These are phyloP conservation scores for Thymelicus acteon DNA, from an alignment of 2,888 invertebrate genomes.

Conservation along the genomic window DNA sequence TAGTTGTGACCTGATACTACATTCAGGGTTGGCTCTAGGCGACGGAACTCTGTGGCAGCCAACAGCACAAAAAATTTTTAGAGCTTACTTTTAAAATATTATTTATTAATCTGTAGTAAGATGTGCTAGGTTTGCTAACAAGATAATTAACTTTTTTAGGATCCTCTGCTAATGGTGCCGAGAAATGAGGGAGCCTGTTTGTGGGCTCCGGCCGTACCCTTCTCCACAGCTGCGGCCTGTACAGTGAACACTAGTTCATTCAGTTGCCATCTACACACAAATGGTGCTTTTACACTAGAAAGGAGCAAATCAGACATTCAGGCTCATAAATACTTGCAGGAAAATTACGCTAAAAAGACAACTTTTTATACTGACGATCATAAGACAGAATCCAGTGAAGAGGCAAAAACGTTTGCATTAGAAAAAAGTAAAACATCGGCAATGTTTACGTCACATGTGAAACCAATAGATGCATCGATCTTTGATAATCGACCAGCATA, in stretches of 20 bases:
- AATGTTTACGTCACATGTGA: slow-evolving; percentile 57
- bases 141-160: slow-evolving; percentile 56
- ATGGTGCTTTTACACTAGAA: slow-evolving; percentile 72
- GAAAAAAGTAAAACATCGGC: slow-evolving; percentile 77
- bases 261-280: slow-evolving; percentile 77
- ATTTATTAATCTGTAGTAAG: too few species aligned
- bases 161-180: slow-evolving; percentile 85
- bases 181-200: slow-evolving; percentile 85
- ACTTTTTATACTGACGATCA: slow-evolving; percentile 69
- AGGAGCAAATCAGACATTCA: slow-evolving; percentile 78
- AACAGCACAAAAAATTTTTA: too few species aligned
- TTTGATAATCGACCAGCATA: slow-evolving; percentile 72
- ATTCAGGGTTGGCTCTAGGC: too few species aligned
- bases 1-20: too few species aligned
- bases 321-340: slow-evolving; percentile 61
- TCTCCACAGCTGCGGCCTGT: slow-evolving; percentile 74
- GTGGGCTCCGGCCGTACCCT: slow-evolving; percentile 77
- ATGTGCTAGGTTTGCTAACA: too few species aligned
- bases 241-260: slow-evolving; percentile 72
- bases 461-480: slow-evolving; percentile 64
- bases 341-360: slow-evolving; percentile 61
- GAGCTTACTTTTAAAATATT: too few species aligned
- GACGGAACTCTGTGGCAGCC: too few species aligned
- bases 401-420: slow-evolving; percentile 55
- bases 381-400: slow-evolving; percentile 49